Evolutionary conservation across 2,888 invertebrate species (phyloP).

Genomic region (Lacanobia oleracea): DNA sequence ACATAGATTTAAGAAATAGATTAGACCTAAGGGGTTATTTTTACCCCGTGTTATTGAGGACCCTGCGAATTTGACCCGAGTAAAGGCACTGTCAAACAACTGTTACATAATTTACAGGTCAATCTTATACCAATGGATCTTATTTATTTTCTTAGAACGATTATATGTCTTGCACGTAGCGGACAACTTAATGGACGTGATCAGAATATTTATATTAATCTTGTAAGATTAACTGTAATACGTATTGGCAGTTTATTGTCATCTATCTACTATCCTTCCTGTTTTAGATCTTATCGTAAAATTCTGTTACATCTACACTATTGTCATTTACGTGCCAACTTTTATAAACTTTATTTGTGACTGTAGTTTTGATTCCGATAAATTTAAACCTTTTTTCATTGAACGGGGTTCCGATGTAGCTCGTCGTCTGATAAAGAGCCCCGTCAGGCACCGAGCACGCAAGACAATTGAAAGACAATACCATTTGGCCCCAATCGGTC

Average conservation of each 20-base stretch:
- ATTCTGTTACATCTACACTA: conserved; percentile 20
- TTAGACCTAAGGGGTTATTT: too few species aligned
- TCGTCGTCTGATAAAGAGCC: too few species aligned
- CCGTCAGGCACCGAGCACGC: too few species aligned
- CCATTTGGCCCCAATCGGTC: too few species aligned
- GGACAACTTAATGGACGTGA: background rate
- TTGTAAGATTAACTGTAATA: conserved; percentile 31
- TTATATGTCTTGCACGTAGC: conserved; percentile 20
- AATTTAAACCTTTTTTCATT: too few species aligned
- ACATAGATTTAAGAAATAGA: too few species aligned
- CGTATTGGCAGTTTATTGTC: conserved; percentile 14
- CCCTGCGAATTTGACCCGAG: too few species aligned
- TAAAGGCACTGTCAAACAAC: too few species aligned
- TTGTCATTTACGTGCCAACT: conserved; percentile 17
- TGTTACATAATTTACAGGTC: background rate
- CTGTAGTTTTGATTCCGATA: too few species aligned
- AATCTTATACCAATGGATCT: conserved; percentile 3
- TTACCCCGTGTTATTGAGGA: too few species aligned
- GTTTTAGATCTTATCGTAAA: conserved; percentile 11
- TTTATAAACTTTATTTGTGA: background rate
- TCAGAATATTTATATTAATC: conserved; percentile 15
- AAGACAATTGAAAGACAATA: too few species aligned
- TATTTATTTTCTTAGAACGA: background rate
- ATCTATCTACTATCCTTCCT: conserved; percentile 39
- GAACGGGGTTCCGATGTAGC: too few species aligned